Evolutionary conservation across 92 coral and sea anemone genomes (phyloP).

Genomic region (Bergia sp.): DNA sequence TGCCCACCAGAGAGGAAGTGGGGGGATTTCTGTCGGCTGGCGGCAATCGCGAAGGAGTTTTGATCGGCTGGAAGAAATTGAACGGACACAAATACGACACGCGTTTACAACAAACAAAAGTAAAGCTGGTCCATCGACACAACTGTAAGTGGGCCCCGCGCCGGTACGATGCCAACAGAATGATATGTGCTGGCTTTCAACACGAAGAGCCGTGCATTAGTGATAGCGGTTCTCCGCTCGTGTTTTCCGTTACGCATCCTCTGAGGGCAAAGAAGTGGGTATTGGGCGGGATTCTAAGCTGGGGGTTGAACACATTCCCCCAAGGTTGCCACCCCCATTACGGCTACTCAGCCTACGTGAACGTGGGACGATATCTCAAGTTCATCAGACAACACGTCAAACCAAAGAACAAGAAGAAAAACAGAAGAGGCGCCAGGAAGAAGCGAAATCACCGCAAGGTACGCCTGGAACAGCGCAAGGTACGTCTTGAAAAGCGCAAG

Average conservation of each 20-base stretch:
- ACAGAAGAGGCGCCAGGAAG: not conserved
- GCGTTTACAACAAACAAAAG: slow-evolving; percentile 70
- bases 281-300: slow-evolving; percentile 88
- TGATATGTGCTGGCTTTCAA: slow-evolving; percentile 86
- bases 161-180: slow-evolving; percentile 52
- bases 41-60: slow-evolving; percentile 63
- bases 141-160: slow-evolving; percentile 72
- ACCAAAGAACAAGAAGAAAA: slow-evolving; percentile 34
- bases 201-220: slow-evolving; percentile 72
- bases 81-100: slow-evolving; percentile 62
- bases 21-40: slow-evolving; percentile 53
- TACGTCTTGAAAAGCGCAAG: slow-evolving; percentile 5
- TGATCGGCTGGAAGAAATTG: slow-evolving; percentile 80
- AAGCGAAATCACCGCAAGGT: slow-evolving; percentile 24
- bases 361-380: slow-evolving; percentile 67
- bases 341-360: slow-evolving; percentile 79
- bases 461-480: not conserved
- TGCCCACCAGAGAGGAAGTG: slow-evolving; percentile 73
- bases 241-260: slow-evolving; percentile 73
- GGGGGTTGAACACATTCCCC: slow-evolving; percentile 80
- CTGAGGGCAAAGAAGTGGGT: slow-evolving; percentile 62
- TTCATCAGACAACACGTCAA: slow-evolving; percentile 76
- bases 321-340: slow-evolving; percentile 73
- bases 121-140: slow-evolving; percentile 61
- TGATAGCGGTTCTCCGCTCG: slow-evolving; percentile 94